Conservation (phyloP, 2,888 invertebrate genomes). For the Aphidius colemani region DNA sequence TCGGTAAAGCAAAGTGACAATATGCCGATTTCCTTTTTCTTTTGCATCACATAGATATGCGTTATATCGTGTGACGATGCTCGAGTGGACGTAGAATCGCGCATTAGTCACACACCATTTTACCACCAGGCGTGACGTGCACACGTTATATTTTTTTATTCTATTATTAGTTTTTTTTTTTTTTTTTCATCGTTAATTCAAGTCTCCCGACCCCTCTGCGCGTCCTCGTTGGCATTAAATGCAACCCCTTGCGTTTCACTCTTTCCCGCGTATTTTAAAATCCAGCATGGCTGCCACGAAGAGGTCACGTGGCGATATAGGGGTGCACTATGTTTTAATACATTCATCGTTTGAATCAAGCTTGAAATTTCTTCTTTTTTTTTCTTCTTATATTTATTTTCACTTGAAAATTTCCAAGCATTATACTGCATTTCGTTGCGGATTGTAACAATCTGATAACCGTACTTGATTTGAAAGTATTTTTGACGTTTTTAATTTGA, state of each 20-base stretch:
- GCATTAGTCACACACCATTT: conserved; percentile 60
- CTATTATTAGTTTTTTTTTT: conserved; percentile 44
- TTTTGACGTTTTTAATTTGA: not conserved
- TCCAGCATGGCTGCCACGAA: conserved; percentile 40
- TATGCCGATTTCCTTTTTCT: conserved; percentile 48
- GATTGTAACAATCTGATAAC: conserved; percentile 16
- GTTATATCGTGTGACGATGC: conserved; percentile 16
- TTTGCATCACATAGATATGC: conserved; percentile 22
- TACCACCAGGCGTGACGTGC: conserved; percentile 58
- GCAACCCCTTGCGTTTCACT: conserved; percentile 29
- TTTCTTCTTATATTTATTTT: not conserved
- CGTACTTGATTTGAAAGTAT: conserved; percentile 13
- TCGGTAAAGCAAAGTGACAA: conserved; percentile 44
- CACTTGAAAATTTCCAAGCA: conserved; percentile 5
- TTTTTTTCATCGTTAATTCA: conserved; percentile 51
- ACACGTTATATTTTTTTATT: conserved; percentile 44
- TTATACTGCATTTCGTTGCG: conserved; percentile 24
- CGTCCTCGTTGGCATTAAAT: conserved; percentile 29
- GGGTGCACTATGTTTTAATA: conserved; percentile 47
- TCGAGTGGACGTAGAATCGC: conserved; percentile 43
- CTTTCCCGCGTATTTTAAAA: conserved; percentile 54
- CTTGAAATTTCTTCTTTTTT: conserved; percentile 29
- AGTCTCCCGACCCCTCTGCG: conserved; percentile 37
- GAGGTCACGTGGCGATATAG: conserved; percentile 56
- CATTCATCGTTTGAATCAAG: conserved; percentile 40